A percentile compares a stretch with the other conserved stretches of the same genome.
phyloP scores from a whole-genome alignment of 2,888 invertebrate genomes.

The Temnothorax rugatulus region DNA sequence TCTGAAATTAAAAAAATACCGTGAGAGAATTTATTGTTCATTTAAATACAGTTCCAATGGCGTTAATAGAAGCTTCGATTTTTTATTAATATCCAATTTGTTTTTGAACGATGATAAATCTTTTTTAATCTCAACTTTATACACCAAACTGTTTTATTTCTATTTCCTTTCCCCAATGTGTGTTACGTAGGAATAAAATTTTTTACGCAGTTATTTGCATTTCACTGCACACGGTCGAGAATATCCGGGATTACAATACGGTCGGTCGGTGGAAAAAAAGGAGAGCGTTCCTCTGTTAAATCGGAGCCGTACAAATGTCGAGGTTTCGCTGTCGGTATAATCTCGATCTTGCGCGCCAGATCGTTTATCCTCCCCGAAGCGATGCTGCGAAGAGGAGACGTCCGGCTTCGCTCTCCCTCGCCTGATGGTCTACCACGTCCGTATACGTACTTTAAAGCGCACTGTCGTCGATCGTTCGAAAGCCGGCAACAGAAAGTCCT shows the following conservation, averaged over 20 bases:
- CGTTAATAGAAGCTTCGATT: background rate
- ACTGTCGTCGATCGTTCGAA: slow-evolving; percentile 55
- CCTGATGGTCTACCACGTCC: slow-evolving; percentile 57
- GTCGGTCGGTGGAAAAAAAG: slow-evolving; percentile 34
- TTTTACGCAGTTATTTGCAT: slow-evolving; percentile 32
- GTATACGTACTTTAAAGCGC: slow-evolving; percentile 21
- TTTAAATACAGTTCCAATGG: background rate
- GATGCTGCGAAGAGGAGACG: slow-evolving; percentile 60
- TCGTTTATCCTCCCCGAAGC: slow-evolving; percentile 75
- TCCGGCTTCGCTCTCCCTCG: slow-evolving; percentile 73
- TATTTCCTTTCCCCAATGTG: background rate
- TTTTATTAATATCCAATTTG: background rate
- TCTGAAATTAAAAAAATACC: background rate
- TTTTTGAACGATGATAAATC: background rate
- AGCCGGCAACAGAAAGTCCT: slow-evolving; percentile 47
- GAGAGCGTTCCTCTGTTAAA: slow-evolving; percentile 62
- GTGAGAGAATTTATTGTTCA: background rate
- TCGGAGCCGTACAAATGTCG: slow-evolving; percentile 70
- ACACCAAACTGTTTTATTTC: background rate
- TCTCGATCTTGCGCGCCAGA: slow-evolving; percentile 73
- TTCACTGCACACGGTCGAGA: slow-evolving; percentile 10
- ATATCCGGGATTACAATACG: slow-evolving; percentile 27
- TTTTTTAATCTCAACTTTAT: background rate
- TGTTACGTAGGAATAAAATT: background rate
- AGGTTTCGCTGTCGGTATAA: slow-evolving; percentile 69